Base-by-base conservation (phyloP, 1,140 invertebrate genomes). In the Pseudoatta argentina region DNA sequence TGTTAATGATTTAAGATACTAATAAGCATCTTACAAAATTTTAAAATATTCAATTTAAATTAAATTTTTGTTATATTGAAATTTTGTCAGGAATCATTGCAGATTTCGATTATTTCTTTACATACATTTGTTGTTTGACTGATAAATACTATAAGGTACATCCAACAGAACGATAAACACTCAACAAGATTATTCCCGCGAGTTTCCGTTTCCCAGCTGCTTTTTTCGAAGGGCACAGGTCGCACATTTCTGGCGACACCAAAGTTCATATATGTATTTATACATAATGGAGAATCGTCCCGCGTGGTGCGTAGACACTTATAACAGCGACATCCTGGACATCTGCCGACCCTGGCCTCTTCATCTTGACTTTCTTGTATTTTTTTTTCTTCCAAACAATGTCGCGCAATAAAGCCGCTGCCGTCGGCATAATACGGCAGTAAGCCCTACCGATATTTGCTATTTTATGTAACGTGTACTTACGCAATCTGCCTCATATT, bases 371-470 rank as follows among this genome's bases (percentile, higher is more conserved):
- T 66, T 79, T 87, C 18, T 76, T 53, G 85, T 71, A 39, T 64
- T 87, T 87, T 92, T 90, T 92, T 90, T 73, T 39, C 64, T 66
- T 27, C 16, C 30, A 61, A 21, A 83, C 78, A 92, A 93, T 91
- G 91, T 92, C 92, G 87, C 86, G 88, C 90, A 93, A 93, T 94
- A 94, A 93, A 92, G 91, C 86, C 86, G 75, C 88, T 55, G 81
- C 86, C 85, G 86, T 90, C 88, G 79, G 93, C 90, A 95, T 95
- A 95, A 94, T 94, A 93, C 83, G 69, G 88, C 91, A 92, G 93
- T 94, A 93, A 93, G 91, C 90, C 91, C 91, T 92, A 91, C 91
- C 91, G 93, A 94, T 95, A 95, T 95, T 94, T 94, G 87, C 93
- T 91, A 86, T 94, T 94, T 94, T 94, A 94, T 93, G 90, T 93